Base-by-base conservation (phyloP, 2,113 vertebrate genomes). In the Laterallus jamaicensis region DNA sequence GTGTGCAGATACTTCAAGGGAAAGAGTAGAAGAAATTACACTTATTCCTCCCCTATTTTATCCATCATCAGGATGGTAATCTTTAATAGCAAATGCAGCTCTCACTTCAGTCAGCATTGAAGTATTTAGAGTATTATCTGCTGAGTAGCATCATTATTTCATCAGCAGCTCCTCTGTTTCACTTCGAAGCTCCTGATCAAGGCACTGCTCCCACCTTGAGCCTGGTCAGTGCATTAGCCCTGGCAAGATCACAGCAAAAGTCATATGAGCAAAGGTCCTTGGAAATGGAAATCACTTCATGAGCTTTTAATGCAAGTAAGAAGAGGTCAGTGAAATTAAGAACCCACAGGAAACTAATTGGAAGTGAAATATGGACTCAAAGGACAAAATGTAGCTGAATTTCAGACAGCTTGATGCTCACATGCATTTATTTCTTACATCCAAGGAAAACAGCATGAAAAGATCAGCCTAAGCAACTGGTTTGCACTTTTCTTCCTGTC, bases 311-410 rank as follows among this genome's bases (percentile, higher is more conserved):
- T 50, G 92, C 68, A 96, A 93, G 25, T 52, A 15, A 85, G 70
- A 87, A 71, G 56, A 87, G 82, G 82, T 89, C 87, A 55, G 44
- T 49, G 63, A 88, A 88, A 96, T 74, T 17, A 86, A 94, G 32
- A 15, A 40, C 25, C 54, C 19, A 31, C 21, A 37, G 37, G 22
- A 95, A 92, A 80, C n/a, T 77, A 94, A 91, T 2, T 82, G 71
- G 26, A 92, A 82, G 39, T 49, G 63, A 90, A 94, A 80, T 90
- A 66, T 18, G 24, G 28, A 59, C 13, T 83, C n/a, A 66, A 76
- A 44, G 49, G n/a, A 70, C 62, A 76, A 91, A 90, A 79, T 50
- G 16, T 2, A 50, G 44, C 31, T 82, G 40, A 5, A 4, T 85
- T 87, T 91, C 74, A 18, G 29, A 77, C 24, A 92, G 78, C 22